A percentile compares a stretch with the other conserved stretches of the same genome.
phyloP scores from a whole-genome alignment of 2,888 invertebrate species.

The Sycophila texana region DNA sequence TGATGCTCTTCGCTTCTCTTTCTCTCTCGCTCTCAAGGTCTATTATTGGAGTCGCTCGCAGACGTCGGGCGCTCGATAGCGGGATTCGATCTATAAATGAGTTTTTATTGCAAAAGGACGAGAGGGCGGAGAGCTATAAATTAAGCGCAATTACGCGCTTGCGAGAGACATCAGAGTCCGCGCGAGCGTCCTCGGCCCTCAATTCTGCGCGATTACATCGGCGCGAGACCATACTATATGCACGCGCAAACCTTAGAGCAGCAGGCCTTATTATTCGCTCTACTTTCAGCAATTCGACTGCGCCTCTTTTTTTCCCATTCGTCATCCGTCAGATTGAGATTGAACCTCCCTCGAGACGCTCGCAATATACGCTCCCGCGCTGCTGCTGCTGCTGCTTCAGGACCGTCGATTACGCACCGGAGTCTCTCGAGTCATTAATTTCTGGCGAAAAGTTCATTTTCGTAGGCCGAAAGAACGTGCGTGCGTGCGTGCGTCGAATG shows the following conservation, averaged over 20 bases:
- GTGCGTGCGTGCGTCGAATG: not conserved
- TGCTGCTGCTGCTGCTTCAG: too few species aligned
- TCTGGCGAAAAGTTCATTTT: too few species aligned
- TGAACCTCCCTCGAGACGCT: not conserved
- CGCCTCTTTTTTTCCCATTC: not conserved
- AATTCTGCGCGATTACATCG: not conserved
- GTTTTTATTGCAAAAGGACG: slow-evolving; percentile 10
- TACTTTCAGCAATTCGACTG: not conserved
- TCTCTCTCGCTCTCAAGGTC: not conserved
- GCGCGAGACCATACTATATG: slow-evolving; percentile 13
- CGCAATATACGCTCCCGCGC: too few species aligned
- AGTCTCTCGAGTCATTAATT: not conserved
- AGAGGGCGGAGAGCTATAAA: slow-evolving; percentile 59
- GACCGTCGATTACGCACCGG: too few species aligned
- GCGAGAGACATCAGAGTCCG: slow-evolving; percentile 26
- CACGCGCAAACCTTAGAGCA: not conserved
- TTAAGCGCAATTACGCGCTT: slow-evolving; percentile 71
- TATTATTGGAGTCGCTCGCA: not conserved
- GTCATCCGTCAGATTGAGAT: too few species aligned
- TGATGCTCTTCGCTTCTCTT: too few species aligned
- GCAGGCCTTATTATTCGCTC: not conserved
- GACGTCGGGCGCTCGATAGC: not conserved
- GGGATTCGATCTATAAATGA: not conserved
- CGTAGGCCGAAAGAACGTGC: too few species aligned
- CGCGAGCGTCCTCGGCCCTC: not conserved